These are phyloP conservation scores for Acleris emargana DNA, from an alignment of 2,888 invertebrate species.

Conservation along the genomic window DNA sequence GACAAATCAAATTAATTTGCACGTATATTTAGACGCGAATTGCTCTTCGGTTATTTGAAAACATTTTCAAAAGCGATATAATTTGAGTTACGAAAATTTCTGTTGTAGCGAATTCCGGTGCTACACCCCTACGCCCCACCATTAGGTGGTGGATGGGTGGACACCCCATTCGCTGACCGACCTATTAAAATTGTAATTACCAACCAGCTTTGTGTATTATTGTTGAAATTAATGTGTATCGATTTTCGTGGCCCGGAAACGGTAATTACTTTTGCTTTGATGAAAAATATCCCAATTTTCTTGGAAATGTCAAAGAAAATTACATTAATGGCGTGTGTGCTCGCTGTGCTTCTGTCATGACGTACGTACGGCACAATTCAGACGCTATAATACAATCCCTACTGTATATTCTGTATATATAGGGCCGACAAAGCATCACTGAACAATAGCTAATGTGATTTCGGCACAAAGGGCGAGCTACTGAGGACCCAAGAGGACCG, in stretches of 20 bases:
- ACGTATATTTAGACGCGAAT: constrained; percentile 42
- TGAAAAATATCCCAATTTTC: constrained; percentile 6
- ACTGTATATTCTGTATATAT: constrained; percentile 29
- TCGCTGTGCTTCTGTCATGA: neutral
- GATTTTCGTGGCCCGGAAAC: constrained; percentile 49
- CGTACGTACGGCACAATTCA: neutral
- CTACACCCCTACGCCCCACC: constrained; percentile 42
- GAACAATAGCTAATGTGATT: constrained; percentile 69
- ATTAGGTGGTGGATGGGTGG: constrained; percentile 38
- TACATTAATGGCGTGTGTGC: neutral
- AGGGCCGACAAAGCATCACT: constrained; percentile 52
- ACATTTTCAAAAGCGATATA: constrained; percentile 65
- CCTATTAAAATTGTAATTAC: constrained; percentile 80
- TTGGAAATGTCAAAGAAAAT: constrained; percentile 2
- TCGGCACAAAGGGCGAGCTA: constrained; percentile 54
- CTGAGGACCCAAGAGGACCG: constrained; percentile 45
- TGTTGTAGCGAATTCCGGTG: constrained; percentile 60
- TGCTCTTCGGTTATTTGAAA: constrained; percentile 52
- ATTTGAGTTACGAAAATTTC: constrained; percentile 65
- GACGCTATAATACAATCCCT: constrained; percentile 32
- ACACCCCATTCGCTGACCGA: constrained; percentile 64
- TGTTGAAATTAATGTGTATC: constrained; percentile 68
- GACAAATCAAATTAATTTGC: constrained; percentile 33
- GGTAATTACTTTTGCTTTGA: constrained; percentile 18
- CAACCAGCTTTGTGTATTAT: constrained; percentile 69